Evolutionary conservation across 2,797 vertebrate genomes (phyloP).

Genomic region (Onychomys torridus): DNA sequence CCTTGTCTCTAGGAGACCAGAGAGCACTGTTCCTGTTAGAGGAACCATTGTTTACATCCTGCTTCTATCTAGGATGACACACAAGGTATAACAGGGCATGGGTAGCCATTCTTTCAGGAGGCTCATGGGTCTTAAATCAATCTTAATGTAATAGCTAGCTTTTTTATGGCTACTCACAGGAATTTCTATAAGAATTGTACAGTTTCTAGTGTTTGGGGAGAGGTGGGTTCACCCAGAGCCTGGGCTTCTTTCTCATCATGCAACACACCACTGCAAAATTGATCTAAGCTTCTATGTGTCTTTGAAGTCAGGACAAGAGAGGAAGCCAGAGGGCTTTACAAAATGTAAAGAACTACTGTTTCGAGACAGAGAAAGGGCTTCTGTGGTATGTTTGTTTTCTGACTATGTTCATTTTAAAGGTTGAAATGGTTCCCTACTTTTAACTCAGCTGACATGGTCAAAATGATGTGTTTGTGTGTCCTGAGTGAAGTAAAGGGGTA

Average conservation of each 20-base stretch:
- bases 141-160: slow-evolving; percentile 58
- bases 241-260: slow-evolving; percentile 51
- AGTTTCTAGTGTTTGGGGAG: slow-evolving; percentile 58
- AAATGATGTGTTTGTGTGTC: neutral
- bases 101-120: slow-evolving; percentile 21
- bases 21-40: neutral
- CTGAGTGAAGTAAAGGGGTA: neutral
- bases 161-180: slow-evolving; percentile 17
- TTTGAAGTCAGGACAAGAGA: slow-evolving; percentile 81
- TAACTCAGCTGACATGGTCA: slow-evolving; percentile 43
- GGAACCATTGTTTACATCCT: slow-evolving; percentile 30
- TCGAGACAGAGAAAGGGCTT: slow-evolving; percentile 55
- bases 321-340: slow-evolving; percentile 58
- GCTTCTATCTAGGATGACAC: neutral
- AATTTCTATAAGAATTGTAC: slow-evolving; percentile 49
- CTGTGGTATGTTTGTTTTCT: slow-evolving; percentile 65
- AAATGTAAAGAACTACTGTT: slow-evolving; percentile 75
- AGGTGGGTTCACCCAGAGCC: slow-evolving; percentile 19
- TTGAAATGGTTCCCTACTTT: slow-evolving; percentile 54
- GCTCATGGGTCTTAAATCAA: slow-evolving; percentile 25
- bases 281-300: slow-evolving; percentile 73
- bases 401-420: slow-evolving; percentile 58
- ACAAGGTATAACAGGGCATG: neutral
- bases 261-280: slow-evolving; percentile 59
- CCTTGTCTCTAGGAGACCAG: neutral